These are phyloP conservation scores for Hyperoplus immaculatus DNA, from an alignment of 2,797 vertebrate species.

Conservation along the genomic window DNA sequence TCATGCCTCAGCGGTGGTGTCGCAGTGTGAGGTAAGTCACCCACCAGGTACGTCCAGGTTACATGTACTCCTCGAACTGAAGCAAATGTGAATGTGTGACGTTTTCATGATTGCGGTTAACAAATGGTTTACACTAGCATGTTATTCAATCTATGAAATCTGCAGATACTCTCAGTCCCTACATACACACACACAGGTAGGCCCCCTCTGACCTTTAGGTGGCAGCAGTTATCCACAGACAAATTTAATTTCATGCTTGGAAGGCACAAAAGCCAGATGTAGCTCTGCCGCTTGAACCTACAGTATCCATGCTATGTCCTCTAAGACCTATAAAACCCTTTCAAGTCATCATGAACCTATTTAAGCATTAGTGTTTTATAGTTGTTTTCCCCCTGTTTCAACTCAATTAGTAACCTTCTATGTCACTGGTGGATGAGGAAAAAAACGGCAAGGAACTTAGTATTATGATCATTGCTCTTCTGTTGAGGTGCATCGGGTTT, in stretches of 20 bases:
- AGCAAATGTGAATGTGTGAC: constrained; percentile 6
- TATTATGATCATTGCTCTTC: neutral
- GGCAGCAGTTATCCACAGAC: constrained; percentile 76
- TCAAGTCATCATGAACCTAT: constrained; percentile 15
- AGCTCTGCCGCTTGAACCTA: constrained; percentile 52
- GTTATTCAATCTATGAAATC: constrained; percentile 17
- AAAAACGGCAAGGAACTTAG: constrained; percentile 5
- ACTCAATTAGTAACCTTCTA: neutral
- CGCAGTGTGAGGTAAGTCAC: constrained; percentile 31
- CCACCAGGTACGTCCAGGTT: constrained; percentile 48
- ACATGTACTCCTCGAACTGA: constrained; percentile 8
- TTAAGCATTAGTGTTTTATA: neutral
- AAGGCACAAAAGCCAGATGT: constrained; percentile 47
- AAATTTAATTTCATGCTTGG: constrained; percentile 75
- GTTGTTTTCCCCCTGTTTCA: neutral
- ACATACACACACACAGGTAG: constrained; percentile 2
- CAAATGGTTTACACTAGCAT: constrained; percentile 1
- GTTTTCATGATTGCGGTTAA: constrained; percentile 19
- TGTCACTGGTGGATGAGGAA: neutral
- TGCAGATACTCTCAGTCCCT: constrained; percentile 17
- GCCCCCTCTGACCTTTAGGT: constrained; percentile 72
- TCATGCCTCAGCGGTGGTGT: constrained; percentile 60
- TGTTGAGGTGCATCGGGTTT: constrained; percentile 29
- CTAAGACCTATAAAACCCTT: constrained; percentile 30
- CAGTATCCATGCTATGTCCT: constrained; percentile 23